Percentiles rank a stretch among this genome's conserved stretches.
Evolutionary conservation across 2,797 vertebrate genomes (phyloP).

Genomic region (Gouania willdenowi): DNA sequence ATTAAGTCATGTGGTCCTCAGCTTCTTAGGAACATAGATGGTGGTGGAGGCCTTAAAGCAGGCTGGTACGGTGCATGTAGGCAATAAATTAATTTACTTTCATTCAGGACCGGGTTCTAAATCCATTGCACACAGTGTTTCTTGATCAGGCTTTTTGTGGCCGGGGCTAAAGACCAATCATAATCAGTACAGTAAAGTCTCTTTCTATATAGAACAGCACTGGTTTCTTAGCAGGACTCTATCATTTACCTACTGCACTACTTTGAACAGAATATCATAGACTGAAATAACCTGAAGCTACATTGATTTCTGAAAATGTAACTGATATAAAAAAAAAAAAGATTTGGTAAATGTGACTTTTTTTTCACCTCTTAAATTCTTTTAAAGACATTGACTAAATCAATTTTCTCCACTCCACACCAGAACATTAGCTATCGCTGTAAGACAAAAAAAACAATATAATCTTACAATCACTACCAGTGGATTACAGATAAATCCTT

Average conservation of each 20-base stretch:
- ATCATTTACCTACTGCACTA: conserved; percentile 5
- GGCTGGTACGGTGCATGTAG: too few relatives aligned
- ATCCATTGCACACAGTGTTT: too few relatives aligned
- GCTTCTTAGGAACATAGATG: too few relatives aligned
- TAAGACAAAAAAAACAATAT: conserved; percentile 43
- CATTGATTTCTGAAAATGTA: conserved; percentile 6
- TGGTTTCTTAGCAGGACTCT: neutral
- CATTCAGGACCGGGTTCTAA: too few relatives aligned
- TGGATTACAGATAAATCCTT: conserved; percentile 49
- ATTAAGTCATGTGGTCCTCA: too few relatives aligned
- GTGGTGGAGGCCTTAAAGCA: too few relatives aligned
- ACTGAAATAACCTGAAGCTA: neutral
- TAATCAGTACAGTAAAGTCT: too few relatives aligned
- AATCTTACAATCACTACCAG: conserved; percentile 47
- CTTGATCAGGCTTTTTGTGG: too few relatives aligned
- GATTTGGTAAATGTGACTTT: conserved; percentile 5
- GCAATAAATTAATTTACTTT: too few relatives aligned
- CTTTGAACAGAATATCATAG: neutral
- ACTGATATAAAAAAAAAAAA: conserved; percentile 5
- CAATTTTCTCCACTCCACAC: conserved; percentile 21
- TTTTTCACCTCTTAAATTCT: neutral
- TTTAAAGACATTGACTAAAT: conserved; percentile 38
- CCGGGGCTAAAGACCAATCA: too few relatives aligned
- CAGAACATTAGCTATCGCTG: conserved; percentile 13
- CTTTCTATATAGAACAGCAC: too few relatives aligned